Evolutionary conservation across 2,113 vertebrate genomes (phyloP), one percentile per base, ranked within the genome.

Genomic region (Hippolais icterina): DNA sequence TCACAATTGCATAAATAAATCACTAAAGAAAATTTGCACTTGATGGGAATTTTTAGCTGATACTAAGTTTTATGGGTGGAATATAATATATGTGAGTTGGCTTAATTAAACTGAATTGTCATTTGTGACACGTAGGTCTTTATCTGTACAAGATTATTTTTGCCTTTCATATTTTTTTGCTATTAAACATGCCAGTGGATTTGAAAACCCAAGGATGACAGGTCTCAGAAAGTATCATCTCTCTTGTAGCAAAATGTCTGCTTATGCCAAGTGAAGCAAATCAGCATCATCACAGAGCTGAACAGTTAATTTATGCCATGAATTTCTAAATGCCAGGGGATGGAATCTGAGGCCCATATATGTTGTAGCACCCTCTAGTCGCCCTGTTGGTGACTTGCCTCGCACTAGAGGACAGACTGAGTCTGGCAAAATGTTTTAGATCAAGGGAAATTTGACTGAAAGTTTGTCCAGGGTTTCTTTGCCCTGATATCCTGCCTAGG

Each of bases 1-100:
- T 94, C 54, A 86, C 89, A 94, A 90, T 82, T 95, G 72, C 93
- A 90, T 85, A 95, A 89, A 94, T 96, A 96, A 93, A 95, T 89
- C 88, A 87, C 92, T 57, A 77, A 88, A 75, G 37, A 93, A 92
- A 89, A 95, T 95, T 96, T 97, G 90, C 92, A 92, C 92, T 92
- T 95, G 64, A 95, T 96, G 88, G 50, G 69, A 96, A 87, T 91
- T 97, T 94, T 96, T 94, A 65, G 83, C 90, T 87, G 80, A 76
- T 94, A 87, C 42, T 93, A 89, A 83, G n/a, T 95, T 96, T 94
- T 90, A 95, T 92, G 81, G 63, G 47, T 0, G 18, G 68, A 77
- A 91, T 84, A 91, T 75, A 77, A 75, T 68, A 56, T 52, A 39
- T 81, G 75, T 49, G 68, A 92, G n/a, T 92, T 87, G 72, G 35